Percentiles rank a stretch among this genome's conserved stretches.
These are phyloP conservation scores for Oreohelix idahoensis DNA, from an alignment of 1,140 invertebrate genomes.

Conservation along the genomic window DNA sequence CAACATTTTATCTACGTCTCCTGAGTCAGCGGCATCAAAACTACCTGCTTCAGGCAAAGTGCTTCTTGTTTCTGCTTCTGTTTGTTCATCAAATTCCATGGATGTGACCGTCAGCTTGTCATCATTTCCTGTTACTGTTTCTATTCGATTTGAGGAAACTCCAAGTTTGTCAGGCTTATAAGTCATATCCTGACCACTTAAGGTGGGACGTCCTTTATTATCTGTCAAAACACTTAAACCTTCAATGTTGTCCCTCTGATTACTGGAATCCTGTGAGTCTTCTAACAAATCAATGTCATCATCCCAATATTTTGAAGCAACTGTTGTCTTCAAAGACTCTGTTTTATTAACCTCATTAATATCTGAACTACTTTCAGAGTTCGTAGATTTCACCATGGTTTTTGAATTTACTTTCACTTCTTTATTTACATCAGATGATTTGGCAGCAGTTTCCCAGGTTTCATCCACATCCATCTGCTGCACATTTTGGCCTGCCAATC, in stretches of 20 bases:
- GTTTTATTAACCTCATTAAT: not conserved
- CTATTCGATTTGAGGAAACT: not conserved
- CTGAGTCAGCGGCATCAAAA: not conserved
- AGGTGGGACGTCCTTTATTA: not conserved
- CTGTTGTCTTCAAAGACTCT: not conserved
- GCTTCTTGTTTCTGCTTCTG: not conserved
- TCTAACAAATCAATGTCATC: not conserved
- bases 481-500: not conserved
- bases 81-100: not conserved
- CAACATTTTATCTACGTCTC: not conserved
- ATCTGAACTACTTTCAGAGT: not conserved
- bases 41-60: not conserved
- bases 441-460: not conserved
- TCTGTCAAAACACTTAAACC: not conserved
- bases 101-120: not conserved
- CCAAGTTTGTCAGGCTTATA: not conserved
- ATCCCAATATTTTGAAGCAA: not conserved
- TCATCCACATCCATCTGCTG: slow-evolving; percentile 17
- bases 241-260: not conserved
- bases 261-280: not conserved
- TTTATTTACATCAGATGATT: not conserved
- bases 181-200: not conserved
- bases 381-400: not conserved
- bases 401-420: not conserved
- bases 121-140: not conserved